These are phyloP conservation scores for Xiphophorus hellerii DNA, from an alignment of 2,113 vertebrate genomes.

Conservation along the genomic window DNA sequence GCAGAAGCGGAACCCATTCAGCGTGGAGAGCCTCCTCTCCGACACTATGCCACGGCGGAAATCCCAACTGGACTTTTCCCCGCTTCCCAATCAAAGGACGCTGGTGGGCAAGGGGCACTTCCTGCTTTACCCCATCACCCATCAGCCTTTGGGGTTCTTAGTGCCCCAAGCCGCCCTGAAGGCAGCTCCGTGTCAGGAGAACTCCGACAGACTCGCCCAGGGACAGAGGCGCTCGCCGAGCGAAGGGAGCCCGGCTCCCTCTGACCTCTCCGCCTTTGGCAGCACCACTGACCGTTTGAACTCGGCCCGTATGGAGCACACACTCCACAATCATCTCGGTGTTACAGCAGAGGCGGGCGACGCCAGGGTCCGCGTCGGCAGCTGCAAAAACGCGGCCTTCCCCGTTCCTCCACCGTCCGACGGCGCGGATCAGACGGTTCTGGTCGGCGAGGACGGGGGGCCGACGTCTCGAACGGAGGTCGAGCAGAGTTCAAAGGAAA, in stretches of 20 bases:
- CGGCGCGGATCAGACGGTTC: constrained; percentile 23
- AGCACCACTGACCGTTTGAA: constrained; percentile 36
- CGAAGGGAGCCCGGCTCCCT: constrained; percentile 48
- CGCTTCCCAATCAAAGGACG: constrained; percentile 84
- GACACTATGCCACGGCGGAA: constrained; percentile 87
- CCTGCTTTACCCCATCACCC: constrained; percentile 93
- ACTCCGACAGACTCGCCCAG: constrained; percentile 40
- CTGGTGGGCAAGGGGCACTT: constrained; percentile 94
- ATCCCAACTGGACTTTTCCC: constrained; percentile 83
- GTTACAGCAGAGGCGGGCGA: constrained; percentile 41
- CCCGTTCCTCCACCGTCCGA: constrained; percentile 32
- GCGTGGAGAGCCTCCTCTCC: constrained; percentile 90
- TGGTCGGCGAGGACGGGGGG: constrained; percentile 36
- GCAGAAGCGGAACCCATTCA: constrained; percentile 91
- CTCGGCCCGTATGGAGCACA: constrained; percentile 43
- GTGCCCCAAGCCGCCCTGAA: constrained; percentile 91
- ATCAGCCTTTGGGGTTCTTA: constrained; percentile 91
- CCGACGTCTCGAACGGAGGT: constrained; percentile 38
- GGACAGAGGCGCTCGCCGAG: constrained; percentile 57
- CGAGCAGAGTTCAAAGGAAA: constrained; percentile 36
- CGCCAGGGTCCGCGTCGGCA: constrained; percentile 40
- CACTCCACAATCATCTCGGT: constrained; percentile 57
- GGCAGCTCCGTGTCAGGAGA: constrained; percentile 69
- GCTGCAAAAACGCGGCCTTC: constrained; percentile 13
- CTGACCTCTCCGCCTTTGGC: constrained; percentile 58